Percentiles rank a stretch among this genome's conserved stretches.
These are phyloP conservation scores for Cheirogaleus medius DNA, from an alignment of 2,113 vertebrate genomes.

Conservation along the genomic window DNA sequence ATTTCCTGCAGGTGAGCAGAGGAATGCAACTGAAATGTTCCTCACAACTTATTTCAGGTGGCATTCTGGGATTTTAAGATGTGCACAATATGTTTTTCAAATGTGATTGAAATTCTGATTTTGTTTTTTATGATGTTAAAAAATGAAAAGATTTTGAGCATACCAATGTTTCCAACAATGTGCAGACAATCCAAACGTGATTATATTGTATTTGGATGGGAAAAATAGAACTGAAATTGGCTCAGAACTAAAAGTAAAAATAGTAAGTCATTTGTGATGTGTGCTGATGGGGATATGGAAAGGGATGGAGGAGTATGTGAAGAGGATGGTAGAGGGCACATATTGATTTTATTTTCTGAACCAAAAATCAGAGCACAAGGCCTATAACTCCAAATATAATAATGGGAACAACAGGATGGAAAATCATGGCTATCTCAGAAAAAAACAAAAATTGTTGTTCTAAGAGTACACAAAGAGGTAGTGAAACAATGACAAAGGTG, in stretches of 20 bases:
- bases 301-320: not conserved
- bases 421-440: slow-evolving; percentile 18
- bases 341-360: not conserved
- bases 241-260: slow-evolving; percentile 45
- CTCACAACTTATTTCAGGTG: not conserved
- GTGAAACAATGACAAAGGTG: slow-evolving; percentile 19
- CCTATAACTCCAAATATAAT: not conserved
- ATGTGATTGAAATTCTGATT: slow-evolving; percentile 60
- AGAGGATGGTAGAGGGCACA: not conserved
- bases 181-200: slow-evolving; percentile 14
- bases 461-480: not conserved
- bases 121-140: slow-evolving; percentile 50
- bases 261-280: not conserved
- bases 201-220: slow-evolving; percentile 35
- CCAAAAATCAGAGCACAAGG: not conserved
- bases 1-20: slow-evolving; percentile 15
- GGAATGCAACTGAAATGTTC: not conserved
- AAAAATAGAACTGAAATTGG: slow-evolving; percentile 40
- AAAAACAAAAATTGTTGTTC: not conserved
- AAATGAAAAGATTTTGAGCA: slow-evolving; percentile 19
- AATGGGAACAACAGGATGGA: not conserved
- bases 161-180: slow-evolving; percentile 17
- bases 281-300: not conserved
- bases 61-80: slow-evolving; percentile 25
- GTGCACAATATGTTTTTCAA: not conserved